These are phyloP conservation scores for Doryteuthis pealeii DNA, from an alignment of 1,140 invertebrate genomes.

Conservation along the genomic window DNA sequence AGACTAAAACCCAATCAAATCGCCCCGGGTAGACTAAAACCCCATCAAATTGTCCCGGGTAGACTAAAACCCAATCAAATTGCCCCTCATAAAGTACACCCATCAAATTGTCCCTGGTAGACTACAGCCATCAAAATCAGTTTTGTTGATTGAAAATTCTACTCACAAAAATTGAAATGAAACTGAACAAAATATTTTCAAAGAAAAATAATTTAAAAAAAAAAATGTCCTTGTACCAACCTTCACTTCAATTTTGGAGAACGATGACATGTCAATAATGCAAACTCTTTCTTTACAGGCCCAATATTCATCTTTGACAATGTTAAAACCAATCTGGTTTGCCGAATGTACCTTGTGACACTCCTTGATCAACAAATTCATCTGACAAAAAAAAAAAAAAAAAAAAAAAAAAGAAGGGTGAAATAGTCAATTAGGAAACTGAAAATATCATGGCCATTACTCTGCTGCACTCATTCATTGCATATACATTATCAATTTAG, in stretches of 20 bases:
- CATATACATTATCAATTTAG: background rate
- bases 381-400: background rate
- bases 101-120: too few species aligned
- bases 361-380: background rate
- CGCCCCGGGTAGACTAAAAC: too few species aligned
- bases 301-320: constrained; percentile 85
- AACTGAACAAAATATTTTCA: too few species aligned
- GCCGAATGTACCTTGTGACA: constrained; percentile 47
- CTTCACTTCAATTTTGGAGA: constrained; percentile 95
- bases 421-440: background rate
- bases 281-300: constrained; percentile 92
- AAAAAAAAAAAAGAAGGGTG: background rate
- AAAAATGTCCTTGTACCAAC: constrained; percentile 60
- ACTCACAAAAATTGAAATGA: too few species aligned
- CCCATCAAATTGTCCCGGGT: too few species aligned
- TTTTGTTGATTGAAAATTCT: too few species aligned
- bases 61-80: too few species aligned
- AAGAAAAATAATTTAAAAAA: too few species aligned
- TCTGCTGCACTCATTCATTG: background rate
- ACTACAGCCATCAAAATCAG: too few species aligned
- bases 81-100: too few species aligned
- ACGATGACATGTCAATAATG: constrained; percentile 95
- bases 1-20: too few species aligned
- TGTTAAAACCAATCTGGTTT: constrained; percentile 95
- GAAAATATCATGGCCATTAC: background rate